A percentile compares a stretch with the other conserved stretches of the same genome.
Conservation (phyloP, 2,888 invertebrate genomes). For the Serrognathus titanus region DNA sequence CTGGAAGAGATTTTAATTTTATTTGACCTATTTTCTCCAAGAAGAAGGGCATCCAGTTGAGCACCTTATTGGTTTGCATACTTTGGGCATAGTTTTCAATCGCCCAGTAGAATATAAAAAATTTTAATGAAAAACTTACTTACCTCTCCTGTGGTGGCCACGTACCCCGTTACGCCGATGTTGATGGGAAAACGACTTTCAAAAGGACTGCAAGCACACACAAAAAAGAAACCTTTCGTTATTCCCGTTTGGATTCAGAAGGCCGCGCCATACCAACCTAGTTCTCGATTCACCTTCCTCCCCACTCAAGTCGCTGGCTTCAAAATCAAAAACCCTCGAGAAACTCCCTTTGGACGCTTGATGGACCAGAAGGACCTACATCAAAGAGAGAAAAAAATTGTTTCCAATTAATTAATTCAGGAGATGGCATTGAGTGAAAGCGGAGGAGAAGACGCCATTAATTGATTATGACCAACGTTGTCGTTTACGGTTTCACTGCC, state of each 20-base stretch:
- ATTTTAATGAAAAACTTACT: not conserved
- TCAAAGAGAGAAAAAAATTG: slow-evolving; percentile 24
- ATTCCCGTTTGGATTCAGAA: not conserved
- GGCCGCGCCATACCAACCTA: slow-evolving; percentile 51
- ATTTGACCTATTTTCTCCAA: too few relatives aligned
- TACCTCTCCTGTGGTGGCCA: slow-evolving; percentile 94
- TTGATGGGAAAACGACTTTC: slow-evolving; percentile 94
- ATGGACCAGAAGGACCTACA: slow-evolving; percentile 83
- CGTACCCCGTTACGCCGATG: slow-evolving; percentile 91
- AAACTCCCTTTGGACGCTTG: slow-evolving; percentile 89
- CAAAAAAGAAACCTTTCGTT: slow-evolving; percentile 6
- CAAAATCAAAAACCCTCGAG: slow-evolving; percentile 90
- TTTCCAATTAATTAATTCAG: too few relatives aligned
- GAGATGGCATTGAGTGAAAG: too few relatives aligned
- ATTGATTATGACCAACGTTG: too few relatives aligned
- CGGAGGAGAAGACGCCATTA: too few relatives aligned
- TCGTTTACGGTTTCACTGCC: too few relatives aligned
- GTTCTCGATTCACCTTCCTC: slow-evolving; percentile 79
- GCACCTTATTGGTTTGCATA: too few relatives aligned
- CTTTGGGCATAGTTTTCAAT: too few relatives aligned
- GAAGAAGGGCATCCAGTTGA: too few relatives aligned
- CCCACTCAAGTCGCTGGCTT: slow-evolving; percentile 81
- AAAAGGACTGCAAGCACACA: slow-evolving; percentile 64
- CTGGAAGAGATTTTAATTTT: slow-evolving; percentile 51
- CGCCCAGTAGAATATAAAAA: not conserved